Evolutionary conservation across 2,888 invertebrate species (phyloP).

Genomic region (Oithona nana): DNA sequence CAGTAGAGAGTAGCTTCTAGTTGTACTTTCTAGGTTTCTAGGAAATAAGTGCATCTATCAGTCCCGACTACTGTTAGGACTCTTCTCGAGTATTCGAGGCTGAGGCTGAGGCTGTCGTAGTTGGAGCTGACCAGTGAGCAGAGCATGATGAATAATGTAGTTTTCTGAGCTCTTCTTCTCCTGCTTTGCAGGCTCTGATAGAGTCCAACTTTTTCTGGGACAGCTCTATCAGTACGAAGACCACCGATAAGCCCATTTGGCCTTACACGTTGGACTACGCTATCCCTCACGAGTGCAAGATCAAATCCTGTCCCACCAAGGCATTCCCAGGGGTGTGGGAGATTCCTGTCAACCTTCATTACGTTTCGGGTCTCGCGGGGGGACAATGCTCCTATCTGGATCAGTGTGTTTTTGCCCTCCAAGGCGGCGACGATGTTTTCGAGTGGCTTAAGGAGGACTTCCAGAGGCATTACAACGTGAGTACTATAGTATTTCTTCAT

Average conservation of each 20-base stretch:
- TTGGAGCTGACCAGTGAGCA: too few species aligned
- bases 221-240: conserved; percentile 71
- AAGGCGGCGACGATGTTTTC: conserved; percentile 40
- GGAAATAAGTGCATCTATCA: too few species aligned
- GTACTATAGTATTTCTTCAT: conserved; percentile 8
- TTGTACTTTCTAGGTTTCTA: too few species aligned
- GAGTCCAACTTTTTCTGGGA: conserved; percentile 84
- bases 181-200: conserved; percentile 48
- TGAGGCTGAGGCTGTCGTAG: too few species aligned
- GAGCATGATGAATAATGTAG: too few species aligned
- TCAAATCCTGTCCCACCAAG: conserved; percentile 73
- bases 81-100: too few species aligned
- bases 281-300: conserved; percentile 78
- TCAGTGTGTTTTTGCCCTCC: conserved; percentile 74
- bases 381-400: conserved; percentile 81
- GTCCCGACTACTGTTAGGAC: too few species aligned
- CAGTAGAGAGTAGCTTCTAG: too few species aligned
- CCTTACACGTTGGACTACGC: conserved; percentile 85
- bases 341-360: conserved; percentile 72
- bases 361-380: conserved; percentile 57
- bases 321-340: conserved; percentile 59
- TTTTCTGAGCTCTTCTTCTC: too few species aligned
- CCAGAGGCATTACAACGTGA: conserved; percentile 42
- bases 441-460: conserved; percentile 82
- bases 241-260: conserved; percentile 61